A percentile compares a stretch with the other conserved stretches of the same genome.
phyloP scores from a whole-genome alignment of 2,113 vertebrate species.

The Calypte anna region DNA sequence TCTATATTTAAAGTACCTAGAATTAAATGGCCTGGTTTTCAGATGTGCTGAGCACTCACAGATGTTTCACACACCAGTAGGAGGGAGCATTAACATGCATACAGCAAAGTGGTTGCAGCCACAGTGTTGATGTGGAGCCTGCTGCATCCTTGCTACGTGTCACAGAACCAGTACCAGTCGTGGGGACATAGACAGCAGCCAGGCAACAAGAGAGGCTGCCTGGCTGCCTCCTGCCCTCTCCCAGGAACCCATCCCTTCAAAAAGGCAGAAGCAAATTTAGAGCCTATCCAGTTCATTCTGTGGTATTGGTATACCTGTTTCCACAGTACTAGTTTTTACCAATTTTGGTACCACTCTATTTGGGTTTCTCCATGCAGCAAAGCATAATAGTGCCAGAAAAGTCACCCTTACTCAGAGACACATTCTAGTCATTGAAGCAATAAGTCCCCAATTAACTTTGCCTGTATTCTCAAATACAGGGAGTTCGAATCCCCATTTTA shows the following conservation, averaged over 20 bases:
- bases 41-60: conserved; percentile 1
- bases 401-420: background rate
- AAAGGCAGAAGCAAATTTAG: background rate
- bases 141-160: background rate
- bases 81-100: background rate
- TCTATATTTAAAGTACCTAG: conserved; percentile 30
- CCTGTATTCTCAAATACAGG: background rate
- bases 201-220: background rate
- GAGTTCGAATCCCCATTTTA: background rate
- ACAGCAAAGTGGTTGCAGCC: background rate
- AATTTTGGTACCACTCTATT: accelerated
- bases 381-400: background rate
- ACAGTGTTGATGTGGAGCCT: background rate
- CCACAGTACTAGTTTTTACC: background rate
- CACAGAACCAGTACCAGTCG: background rate
- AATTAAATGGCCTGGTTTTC: conserved; percentile 47
- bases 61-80: background rate
- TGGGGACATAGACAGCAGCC: background rate
- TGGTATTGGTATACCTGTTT: background rate
- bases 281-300: background rate
- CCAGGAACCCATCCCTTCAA: background rate
- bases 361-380: background rate
- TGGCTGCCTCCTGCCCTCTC: background rate
- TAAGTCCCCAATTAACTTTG: background rate
- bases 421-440: background rate